phyloP scores from a whole-genome alignment of 30 jellyfish, hydroid and myxozoan species.

The Turritopsis rubra region DNA sequence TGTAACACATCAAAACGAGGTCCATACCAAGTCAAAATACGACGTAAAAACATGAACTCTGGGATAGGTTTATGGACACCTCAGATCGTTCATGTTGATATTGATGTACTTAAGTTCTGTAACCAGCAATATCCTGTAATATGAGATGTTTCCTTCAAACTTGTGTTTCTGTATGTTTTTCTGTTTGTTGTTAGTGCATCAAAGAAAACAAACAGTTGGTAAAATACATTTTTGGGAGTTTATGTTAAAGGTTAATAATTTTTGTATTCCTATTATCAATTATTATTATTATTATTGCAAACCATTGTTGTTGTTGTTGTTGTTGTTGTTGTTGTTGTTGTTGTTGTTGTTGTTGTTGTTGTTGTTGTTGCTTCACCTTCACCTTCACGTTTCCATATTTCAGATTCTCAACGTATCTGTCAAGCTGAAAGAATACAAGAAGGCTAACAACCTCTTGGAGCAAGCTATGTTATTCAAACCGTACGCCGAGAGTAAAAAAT shows the following conservation, averaged over 20 bases:
- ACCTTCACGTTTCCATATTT: too few species aligned
- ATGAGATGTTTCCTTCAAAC: not conserved
- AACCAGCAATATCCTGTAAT: too few species aligned
- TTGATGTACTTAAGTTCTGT: too few species aligned
- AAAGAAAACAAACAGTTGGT: slow-evolving; percentile 38
- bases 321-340: not conserved
- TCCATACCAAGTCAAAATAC: too few species aligned
- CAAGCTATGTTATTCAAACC: slow-evolving; percentile 51
- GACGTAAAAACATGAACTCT: too few species aligned
- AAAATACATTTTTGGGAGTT: slow-evolving; percentile 75
- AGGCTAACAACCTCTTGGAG: slow-evolving; percentile 43
- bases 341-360: not conserved
- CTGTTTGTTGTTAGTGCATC: slow-evolving; percentile 3
- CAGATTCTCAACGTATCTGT: slow-evolving; percentile 71
- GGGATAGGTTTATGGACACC: too few species aligned
- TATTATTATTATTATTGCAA: too few species aligned
- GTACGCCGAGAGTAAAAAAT: slow-evolving; percentile 48
- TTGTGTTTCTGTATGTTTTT: not conserved
- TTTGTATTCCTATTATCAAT: not conserved
- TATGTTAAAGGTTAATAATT: slow-evolving; percentile 40
- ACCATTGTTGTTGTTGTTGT: not conserved
- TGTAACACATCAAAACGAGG: too few species aligned
- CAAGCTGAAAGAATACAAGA: slow-evolving; percentile 18
- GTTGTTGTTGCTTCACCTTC: not conserved
- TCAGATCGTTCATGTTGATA: too few species aligned